These are phyloP conservation scores for Drosophila kanapiae DNA, from an alignment of 1,140 invertebrate species.

Conservation along the genomic window DNA sequence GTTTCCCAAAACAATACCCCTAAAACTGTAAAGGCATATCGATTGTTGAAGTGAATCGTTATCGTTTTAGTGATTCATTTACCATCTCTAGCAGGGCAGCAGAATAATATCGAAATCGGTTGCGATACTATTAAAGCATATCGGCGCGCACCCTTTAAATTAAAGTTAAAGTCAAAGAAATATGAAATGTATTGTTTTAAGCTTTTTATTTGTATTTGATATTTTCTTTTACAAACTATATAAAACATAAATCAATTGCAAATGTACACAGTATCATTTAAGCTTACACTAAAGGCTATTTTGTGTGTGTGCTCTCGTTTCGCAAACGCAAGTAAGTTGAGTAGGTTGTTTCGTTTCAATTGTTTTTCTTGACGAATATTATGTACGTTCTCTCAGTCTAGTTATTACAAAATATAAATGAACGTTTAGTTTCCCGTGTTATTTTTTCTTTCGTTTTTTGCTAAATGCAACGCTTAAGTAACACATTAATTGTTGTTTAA, in stretches of 20 bases:
- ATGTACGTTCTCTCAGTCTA: conserved; percentile 71
- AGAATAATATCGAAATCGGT: not conserved
- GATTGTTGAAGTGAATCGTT: not conserved
- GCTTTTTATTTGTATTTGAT: conserved; percentile 68
- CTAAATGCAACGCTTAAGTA: conserved; percentile 81
- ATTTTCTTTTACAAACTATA: conserved; percentile 61
- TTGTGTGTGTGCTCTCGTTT: conserved; percentile 61
- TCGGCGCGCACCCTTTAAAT: not conserved
- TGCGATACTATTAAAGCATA: not conserved
- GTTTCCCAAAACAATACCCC: not conserved
- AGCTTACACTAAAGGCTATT: conserved; percentile 64
- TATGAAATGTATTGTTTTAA: conserved; percentile 32
- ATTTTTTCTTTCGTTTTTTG: conserved; percentile 32
- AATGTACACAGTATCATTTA: conserved; percentile 68
- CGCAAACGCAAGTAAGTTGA: conserved; percentile 57
- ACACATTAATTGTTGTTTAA: conserved; percentile 56
- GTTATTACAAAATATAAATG: conserved; percentile 52
- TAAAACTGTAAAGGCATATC: not conserved
- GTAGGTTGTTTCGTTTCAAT: conserved; percentile 53
- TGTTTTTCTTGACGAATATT: conserved; percentile 39
- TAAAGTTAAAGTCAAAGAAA: too few species aligned
- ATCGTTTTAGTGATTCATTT: not conserved
- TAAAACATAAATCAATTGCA: conserved; percentile 68
- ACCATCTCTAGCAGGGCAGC: not conserved
- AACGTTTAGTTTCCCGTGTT: conserved; percentile 24